Evolutionary conservation across 2,888 invertebrate species (phyloP), one percentile per base, ranked within the genome.

Genomic region (Nysson spinosus): DNA sequence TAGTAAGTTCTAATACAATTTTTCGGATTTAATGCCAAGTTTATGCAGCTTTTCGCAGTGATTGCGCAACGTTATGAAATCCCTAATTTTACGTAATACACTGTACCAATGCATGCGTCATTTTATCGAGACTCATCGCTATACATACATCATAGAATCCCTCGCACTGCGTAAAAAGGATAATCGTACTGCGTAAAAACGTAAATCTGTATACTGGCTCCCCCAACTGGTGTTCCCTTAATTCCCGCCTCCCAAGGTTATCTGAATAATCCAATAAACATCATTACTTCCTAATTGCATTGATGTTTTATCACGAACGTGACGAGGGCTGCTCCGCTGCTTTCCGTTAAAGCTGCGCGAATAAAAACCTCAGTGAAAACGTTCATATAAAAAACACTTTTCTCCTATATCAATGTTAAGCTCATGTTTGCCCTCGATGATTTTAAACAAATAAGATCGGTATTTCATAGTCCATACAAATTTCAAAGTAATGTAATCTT

Each of bases 131-230:
- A 32, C 49, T 64, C 55, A 56, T 49, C 44, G 9, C 28, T 43
- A 39, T 34, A 40, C 30, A 14, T 51, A 40, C 26, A 42, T 49
- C 37, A 24, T 37, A 47, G 26, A 26, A 46, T 40, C 56, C 35
- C 42, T 54, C 40, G 32, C 37, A 19, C 67, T 60, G 63, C 55
- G 49, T 70, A 67, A 68, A n/a, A 75, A 67, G 55, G 52, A 56
- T 55, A 70, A 69, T 73, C 28, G 46, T 37, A 14, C 57, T 75
- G 75, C 72, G 75, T 71, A 74, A 75, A 74, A 75, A 54, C 46
- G 19, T 47, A 24, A 49, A 40, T 9, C 56, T 51, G 39, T 24
- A 42, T 19, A 6, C 61, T 75, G 56, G 52, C 64, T 61, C 72
- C 62, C 50, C 50, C 75, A 70, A n/a, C 4, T 11, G n/a, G n/a